A percentile compares a stretch with the other conserved stretches of the same genome.
phyloP scores from a whole-genome alignment of 2,113 vertebrate genomes.

The Rousettus leschenaultii region DNA sequence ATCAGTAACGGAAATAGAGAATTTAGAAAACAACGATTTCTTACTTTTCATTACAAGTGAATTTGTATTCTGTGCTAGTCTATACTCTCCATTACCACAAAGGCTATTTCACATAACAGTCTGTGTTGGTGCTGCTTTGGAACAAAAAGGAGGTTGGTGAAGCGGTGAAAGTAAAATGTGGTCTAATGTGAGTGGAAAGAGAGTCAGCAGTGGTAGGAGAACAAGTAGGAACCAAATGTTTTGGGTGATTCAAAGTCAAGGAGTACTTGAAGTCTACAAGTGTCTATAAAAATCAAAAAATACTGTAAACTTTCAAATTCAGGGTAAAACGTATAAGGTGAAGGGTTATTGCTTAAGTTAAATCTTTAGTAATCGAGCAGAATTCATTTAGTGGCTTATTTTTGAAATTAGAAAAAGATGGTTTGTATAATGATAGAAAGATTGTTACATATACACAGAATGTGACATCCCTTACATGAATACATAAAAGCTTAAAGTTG shows the following conservation, averaged over 20 bases:
- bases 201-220: background rate
- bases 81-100: background rate
- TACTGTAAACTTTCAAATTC: background rate
- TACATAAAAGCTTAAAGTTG: background rate
- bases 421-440: background rate
- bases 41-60: background rate
- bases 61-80: background rate
- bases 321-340: background rate
- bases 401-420: background rate
- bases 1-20: background rate
- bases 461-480: background rate
- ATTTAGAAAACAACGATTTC: background rate
- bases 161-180: background rate
- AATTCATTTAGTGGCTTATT: background rate
- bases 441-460: background rate
- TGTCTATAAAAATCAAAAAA: background rate
- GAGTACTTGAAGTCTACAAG: background rate
- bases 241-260: background rate
- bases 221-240: background rate
- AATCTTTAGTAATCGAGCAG: background rate
- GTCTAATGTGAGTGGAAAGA: background rate
- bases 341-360: background rate
- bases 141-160: background rate
- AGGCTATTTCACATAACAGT: background rate
- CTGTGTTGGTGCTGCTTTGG: background rate